Percentiles rank a stretch among this genome's conserved stretches.
Conservation (phyloP, 2,113 vertebrate genomes). For the Entelurus aequoreus region DNA sequence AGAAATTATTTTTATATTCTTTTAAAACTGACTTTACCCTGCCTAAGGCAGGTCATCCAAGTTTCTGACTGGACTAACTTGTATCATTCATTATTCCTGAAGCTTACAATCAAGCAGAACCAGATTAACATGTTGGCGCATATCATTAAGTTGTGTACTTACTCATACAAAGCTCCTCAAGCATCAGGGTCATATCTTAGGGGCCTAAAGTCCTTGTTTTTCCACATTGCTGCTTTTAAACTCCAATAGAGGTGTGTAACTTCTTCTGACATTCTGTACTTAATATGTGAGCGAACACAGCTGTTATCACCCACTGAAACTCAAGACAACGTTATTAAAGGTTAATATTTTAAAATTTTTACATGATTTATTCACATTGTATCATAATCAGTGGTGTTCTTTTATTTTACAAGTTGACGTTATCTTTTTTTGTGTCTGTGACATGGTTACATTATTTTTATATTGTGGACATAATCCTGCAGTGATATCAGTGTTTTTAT, state of each 20-base stretch:
- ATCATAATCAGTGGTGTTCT: conserved; percentile 24
- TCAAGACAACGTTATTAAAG: conserved; percentile 26
- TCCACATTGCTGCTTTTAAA: conserved; percentile 26
- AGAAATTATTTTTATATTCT: conserved; percentile 8
- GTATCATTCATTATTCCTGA: too few relatives aligned
- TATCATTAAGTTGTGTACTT: conserved; percentile 9
- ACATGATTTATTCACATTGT: conserved; percentile 16
- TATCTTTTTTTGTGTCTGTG: conserved; percentile 13
- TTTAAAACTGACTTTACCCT: conserved; percentile 28
- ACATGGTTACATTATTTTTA: conserved; percentile 14
- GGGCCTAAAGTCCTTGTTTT: conserved; percentile 1
- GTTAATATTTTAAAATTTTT: conserved; percentile 23
- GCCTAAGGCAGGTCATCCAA: too few relatives aligned
- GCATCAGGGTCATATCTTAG: conserved; percentile 1
- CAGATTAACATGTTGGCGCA: conserved; percentile 13
- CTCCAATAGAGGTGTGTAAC: conserved; percentile 34
- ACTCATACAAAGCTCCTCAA: conserved; percentile 18
- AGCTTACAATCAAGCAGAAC: conserved; percentile 2
- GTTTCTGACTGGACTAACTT: too few relatives aligned
- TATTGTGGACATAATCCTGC: conserved; percentile 9
- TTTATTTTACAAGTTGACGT: conserved; percentile 11
- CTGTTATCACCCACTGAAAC: conserved; percentile 24
- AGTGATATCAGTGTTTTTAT: conserved; percentile 27
- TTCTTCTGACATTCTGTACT: conserved; percentile 17
- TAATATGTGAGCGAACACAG: conserved; percentile 10